A percentile compares a stretch with the other conserved stretches of the same genome.
Conservation (phyloP, 2,888 invertebrate genomes). For the Prenolepis imparis region DNA sequence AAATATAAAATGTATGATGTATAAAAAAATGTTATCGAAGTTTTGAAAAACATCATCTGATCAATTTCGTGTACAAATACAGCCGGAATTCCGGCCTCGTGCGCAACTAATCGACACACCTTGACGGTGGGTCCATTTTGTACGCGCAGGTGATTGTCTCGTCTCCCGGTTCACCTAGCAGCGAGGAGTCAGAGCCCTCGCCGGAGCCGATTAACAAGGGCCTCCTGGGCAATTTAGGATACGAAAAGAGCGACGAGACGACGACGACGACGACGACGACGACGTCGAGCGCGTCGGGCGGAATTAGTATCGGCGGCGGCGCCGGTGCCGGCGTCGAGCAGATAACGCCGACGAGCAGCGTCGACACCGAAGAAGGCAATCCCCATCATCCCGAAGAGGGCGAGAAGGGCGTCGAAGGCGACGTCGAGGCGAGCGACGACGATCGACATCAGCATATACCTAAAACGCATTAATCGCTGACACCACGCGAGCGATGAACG, state of each 20-base stretch:
- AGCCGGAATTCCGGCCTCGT: not conserved
- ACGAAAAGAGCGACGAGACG: constrained; percentile 72
- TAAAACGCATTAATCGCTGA: constrained; percentile 69
- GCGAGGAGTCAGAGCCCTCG: constrained; percentile 93
- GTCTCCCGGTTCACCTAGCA: constrained; percentile 95
- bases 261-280: constrained; percentile 85
- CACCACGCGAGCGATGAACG: constrained; percentile 1
- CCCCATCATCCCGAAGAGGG: constrained; percentile 87
- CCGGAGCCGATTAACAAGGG: constrained; percentile 91
- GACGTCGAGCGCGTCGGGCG: constrained; percentile 72
- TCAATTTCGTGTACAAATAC: constrained; percentile 2
- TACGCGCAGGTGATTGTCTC: constrained; percentile 88
- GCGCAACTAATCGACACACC: constrained; percentile 59
- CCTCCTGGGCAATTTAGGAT: constrained; percentile 68
- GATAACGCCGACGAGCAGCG: constrained; percentile 88
- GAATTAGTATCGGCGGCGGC: constrained; percentile 24
- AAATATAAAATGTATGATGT: too few species aligned
- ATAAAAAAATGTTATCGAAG: not conserved
- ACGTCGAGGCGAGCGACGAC: constrained; percentile 88
- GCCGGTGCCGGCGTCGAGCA: constrained; percentile 85
- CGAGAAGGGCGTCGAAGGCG: constrained; percentile 88
- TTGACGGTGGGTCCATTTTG: constrained; percentile 59
- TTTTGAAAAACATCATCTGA: not conserved
- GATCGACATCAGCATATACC: constrained; percentile 74
- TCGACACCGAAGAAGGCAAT: constrained; percentile 88